phyloP scores from a whole-genome alignment of 1,140 invertebrate genomes.

The Yoshiicerus persimilis region DNA sequence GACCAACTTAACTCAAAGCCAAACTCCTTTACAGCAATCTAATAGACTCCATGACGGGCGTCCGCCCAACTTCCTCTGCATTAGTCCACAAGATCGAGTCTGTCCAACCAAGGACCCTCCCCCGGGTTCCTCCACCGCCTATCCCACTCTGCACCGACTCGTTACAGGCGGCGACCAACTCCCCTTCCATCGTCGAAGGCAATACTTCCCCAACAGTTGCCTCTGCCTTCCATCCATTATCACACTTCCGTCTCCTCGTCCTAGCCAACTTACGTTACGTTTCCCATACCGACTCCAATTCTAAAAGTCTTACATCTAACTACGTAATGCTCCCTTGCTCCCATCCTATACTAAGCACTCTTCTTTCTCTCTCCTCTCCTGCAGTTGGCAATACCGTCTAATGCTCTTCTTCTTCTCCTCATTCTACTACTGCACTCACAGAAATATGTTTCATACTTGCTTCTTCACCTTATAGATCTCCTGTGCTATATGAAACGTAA shows the following conservation, averaged over 20 bases:
- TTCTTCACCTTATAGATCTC: no score
- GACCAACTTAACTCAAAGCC: not conserved
- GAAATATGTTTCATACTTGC: no score
- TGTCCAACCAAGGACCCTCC: not conserved
- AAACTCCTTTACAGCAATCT: conserved; percentile 28
- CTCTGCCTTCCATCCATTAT: conserved; percentile 31
- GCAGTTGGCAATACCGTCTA: no score
- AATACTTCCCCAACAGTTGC: not conserved
- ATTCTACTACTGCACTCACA: not conserved
- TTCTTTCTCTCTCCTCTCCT: not conserved
- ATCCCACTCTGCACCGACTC: not conserved
- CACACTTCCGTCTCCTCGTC: conserved; percentile 23
- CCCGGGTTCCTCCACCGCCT: not conserved
- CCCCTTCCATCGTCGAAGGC: not conserved
- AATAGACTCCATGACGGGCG: conserved; percentile 26
- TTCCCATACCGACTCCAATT: not conserved
- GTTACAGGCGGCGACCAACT: not conserved
- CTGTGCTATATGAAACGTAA: no score
- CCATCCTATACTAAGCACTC: no score
- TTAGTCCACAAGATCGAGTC: not conserved
- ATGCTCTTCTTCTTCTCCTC: not conserved
- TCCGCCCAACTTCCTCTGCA: not conserved
- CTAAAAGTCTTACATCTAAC: not conserved
- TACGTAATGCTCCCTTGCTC: not conserved
- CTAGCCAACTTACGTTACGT: not conserved